Percentiles rank a stretch among this genome's conserved stretches.
Evolutionary conservation across 2,113 vertebrate genomes (phyloP).

Genomic region (Zosterops lateralis): DNA sequence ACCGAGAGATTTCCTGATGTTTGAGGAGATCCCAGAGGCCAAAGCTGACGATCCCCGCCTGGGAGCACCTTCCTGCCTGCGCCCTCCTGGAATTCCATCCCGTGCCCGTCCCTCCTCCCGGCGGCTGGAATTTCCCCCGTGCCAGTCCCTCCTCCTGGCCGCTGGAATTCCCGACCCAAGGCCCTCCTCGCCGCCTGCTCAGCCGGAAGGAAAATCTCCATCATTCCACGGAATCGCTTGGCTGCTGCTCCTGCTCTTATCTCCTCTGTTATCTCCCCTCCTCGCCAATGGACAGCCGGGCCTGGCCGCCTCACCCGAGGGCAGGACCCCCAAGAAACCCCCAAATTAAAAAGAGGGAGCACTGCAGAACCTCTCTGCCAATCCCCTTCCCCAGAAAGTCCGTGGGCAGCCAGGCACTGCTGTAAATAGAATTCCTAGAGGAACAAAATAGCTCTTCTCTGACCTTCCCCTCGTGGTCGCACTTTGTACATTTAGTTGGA

Average conservation of each 20-base stretch:
- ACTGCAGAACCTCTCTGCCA: background rate
- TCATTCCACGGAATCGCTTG: background rate
- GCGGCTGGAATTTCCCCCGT: background rate
- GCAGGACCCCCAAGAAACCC: background rate
- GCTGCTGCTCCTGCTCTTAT: background rate
- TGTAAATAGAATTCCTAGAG: slow-evolving; percentile 79
- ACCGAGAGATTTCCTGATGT: background rate
- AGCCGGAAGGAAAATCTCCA: background rate
- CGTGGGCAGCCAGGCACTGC: background rate
- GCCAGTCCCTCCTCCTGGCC: rapidly evolving
- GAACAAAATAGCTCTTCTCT: slow-evolving; percentile 72
- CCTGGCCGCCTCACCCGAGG: background rate
- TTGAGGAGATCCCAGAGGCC: background rate
- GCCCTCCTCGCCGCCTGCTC: background rate
- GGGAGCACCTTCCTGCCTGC: background rate
- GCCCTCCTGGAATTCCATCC: background rate
- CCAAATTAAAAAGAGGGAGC: background rate
- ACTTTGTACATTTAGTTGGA: slow-evolving; percentile 83
- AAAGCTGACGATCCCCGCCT: rapidly evolving
- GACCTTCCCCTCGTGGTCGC: slow-evolving; percentile 64
- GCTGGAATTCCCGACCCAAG: background rate
- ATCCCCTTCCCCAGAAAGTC: background rate
- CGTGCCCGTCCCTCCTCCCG: too few species aligned
- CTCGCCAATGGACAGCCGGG: rapidly evolving
- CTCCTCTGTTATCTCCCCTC: background rate